phyloP scores from a whole-genome alignment of 2,113 vertebrate genomes.

The Coryphaenoides rupestris region DNA sequence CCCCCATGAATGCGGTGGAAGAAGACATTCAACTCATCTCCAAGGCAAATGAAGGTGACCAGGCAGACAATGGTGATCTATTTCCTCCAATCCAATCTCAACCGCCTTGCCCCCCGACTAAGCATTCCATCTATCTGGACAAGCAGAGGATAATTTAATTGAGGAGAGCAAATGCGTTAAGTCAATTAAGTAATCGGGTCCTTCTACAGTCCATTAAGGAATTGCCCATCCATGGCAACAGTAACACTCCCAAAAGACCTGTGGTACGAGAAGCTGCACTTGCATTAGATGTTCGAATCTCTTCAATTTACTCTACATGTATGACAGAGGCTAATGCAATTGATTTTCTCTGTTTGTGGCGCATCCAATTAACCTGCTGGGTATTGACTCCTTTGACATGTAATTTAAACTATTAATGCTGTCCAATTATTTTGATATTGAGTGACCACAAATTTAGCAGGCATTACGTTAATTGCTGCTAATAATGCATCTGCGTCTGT shows the following conservation, averaged over 20 bases:
- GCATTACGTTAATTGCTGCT: not conserved
- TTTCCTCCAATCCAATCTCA: conserved; percentile 13
- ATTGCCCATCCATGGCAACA: conserved; percentile 50
- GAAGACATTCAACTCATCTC: not conserved
- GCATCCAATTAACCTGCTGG: not conserved
- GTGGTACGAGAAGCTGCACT: conserved; percentile 11
- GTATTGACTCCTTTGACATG: not conserved
- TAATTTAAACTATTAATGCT: conserved; percentile 9
- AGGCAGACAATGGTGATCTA: not conserved
- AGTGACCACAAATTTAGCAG: not conserved
- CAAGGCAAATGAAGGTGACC: not conserved
- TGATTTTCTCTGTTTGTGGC: not conserved
- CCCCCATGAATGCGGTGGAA: too few species aligned
- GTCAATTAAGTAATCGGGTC: conserved; percentile 65
- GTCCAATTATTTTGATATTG: not conserved
- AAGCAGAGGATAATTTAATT: conserved; percentile 58
- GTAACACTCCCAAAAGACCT: conserved; percentile 37
- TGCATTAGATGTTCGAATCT: conserved; percentile 26
- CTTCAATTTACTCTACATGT: conserved; percentile 16
- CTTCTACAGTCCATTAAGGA: conserved; percentile 61
- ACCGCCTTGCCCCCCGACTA: conserved; percentile 19
- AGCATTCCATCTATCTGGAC: conserved; percentile 43
- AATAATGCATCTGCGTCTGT: conserved; percentile 21
- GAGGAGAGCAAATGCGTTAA: conserved; percentile 49
- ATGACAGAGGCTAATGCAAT: conserved; percentile 3